Evolutionary conservation across 2,797 vertebrate species (phyloP).

Genomic region (Lycodopsis pacificus): DNA sequence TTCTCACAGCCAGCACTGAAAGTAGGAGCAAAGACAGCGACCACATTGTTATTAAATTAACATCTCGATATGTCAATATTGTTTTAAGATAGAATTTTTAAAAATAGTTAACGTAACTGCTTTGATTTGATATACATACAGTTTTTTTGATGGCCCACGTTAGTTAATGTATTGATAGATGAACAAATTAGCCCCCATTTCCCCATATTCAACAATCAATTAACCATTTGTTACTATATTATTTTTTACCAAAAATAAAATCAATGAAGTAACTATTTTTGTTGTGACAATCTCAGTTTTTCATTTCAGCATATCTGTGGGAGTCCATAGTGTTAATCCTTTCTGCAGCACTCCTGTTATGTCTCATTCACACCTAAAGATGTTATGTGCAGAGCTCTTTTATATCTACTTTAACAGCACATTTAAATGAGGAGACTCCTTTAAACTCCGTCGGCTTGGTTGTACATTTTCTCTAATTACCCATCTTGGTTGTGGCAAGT

Average conservation of each 20-base stretch:
- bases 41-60: background rate
- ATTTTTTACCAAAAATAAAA: background rate
- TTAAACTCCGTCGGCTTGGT: background rate
- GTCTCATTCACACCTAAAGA: constrained; percentile 24
- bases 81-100: background rate
- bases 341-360: background rate
- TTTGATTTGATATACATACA: background rate
- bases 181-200: background rate
- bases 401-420: constrained; percentile 8
- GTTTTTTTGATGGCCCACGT: background rate
- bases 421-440: constrained; percentile 11
- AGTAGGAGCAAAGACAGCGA: background rate
- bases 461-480: constrained; percentile 38
- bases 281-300: background rate
- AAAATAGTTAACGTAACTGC: background rate
- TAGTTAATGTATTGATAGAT: background rate
- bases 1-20: background rate
- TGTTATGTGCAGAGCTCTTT: constrained; percentile 15
- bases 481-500: constrained; percentile 9
- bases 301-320: background rate
- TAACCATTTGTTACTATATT: background rate
- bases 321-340: constrained; percentile 1
- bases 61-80: background rate
- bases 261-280: background rate
- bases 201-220: background rate